Base-by-base conservation (phyloP, 2,113 vertebrate species). In the Mormyrus iriodes region DNA sequence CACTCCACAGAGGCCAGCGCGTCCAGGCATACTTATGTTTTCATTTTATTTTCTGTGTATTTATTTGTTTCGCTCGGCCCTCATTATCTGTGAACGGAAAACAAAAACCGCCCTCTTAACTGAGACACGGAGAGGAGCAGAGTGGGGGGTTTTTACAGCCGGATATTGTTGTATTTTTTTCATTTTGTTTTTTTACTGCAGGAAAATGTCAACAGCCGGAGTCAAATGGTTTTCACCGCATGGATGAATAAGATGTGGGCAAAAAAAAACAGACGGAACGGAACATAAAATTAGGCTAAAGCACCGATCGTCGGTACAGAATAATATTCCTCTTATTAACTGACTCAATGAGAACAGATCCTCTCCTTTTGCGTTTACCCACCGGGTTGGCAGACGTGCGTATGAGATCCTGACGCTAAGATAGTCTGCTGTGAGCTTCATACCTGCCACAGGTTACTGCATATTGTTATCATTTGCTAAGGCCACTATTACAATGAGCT, bases 1-100 rank as follows among this genome's bases (percentile, higher is more conserved):
- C 93, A 93, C 93, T 93, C 93, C 91, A 94, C 73, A 35, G 35
- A 21, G 87, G 9, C 44, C 51, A 13, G 4, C 9, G 58, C 65
- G 69, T 48, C n/a, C 42, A 27, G 31, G 84, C 73, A 2, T 48
- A 42, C 52, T 21, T 85, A 42, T 84, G 53, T 88, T 35, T 42
- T 79, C 73, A 79, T 79, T 79, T 79, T 39, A 42, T 79, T 49
- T 42, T 83, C 82, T 84, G 52, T 85, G 39, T 90, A 88, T 85
- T 73, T 88, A 87, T 84, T 65, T 89, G 58, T 86, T 61, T 85
- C 49, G 83, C 85, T 90, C 89, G 93, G 69, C 55, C 82, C 82
- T 89, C 46, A 83, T 89, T 83, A 44, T 55, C 88, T 55, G 51
- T 42, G 13, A 55, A 49, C 51, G 31, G 49, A 17, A 55, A 82